Base-by-base conservation (phyloP, 2,113 vertebrate genomes). In the Cnemophilus loriae region DNA sequence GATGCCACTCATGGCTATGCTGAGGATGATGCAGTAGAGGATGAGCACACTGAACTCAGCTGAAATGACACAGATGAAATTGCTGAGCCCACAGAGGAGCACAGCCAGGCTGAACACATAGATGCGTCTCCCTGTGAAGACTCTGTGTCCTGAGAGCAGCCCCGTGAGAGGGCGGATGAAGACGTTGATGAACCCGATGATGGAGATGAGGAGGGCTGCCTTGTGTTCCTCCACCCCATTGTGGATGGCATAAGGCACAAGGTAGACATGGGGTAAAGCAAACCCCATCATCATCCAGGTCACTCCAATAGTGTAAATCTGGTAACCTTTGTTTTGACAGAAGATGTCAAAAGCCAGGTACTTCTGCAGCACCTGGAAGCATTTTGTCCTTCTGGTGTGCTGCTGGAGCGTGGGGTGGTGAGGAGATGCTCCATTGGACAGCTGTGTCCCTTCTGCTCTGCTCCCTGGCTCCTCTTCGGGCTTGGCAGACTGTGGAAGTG, bases 311-410 rank as follows among this genome's bases (percentile, higher is more conserved):
- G 98, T 95, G 46, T 97, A 99, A 44, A 98, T 96, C 2, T 97
- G 96, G 96, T 99, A 99, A 22, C 98, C 97, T 6, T 91, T 74
- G 78, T 99, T 99, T 91, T 97, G 96, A 85, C 90, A 95, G 56
- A 99, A 93, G 93, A 99, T 97, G 89, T 99, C 99, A n/a, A 99
- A 99, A 85, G 99, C 99, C 98, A 99, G 98, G 97, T 99, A 98
- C 74, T 98, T 98, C 80, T 83, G 92, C 74, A 98, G 39, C 96
- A 63, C 4, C 63, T 67, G 95, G 28, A 94, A 57, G 30, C 97
- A 97, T 0, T 61, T 46, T 3, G 92, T 87, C 82, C 41, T 88
- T 35, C 75, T 95, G 85, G 74, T 49, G 4, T 23, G 78, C 8
- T 57, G 37, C 16, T 92, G 92, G 6, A 63, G 71, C 30, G 55